Base-by-base conservation (phyloP, 2,888 invertebrate genomes). In the Tyria jacobaeae region DNA sequence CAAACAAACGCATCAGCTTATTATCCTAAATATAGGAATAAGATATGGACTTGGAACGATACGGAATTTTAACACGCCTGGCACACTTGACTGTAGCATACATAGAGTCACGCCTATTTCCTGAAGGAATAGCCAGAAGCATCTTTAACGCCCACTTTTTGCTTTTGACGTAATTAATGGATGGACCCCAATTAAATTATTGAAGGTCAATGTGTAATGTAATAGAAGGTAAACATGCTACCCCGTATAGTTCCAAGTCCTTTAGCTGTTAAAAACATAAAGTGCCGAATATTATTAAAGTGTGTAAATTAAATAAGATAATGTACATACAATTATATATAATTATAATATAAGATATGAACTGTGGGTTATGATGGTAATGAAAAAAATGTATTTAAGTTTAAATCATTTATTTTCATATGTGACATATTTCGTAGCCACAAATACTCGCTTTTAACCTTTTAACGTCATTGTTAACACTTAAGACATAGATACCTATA, bases 231-330 rank as follows among this genome's bases (percentile, higher is more conserved):
- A 53, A 53, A 15, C n/a, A 27, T 14, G 25, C 25, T n/a, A 1
- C 6, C 25, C 41, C 31, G 54, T 64, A 51, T 21, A 21, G 49
- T 24, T 41, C 48, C 55, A 66, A 64, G 57, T 57, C 53, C 27
- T 10, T 61, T 83, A 82, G 80, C 64, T 71, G 72, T 81, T 81
- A 81, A 80, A 63, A n/a, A 41, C 62, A 67, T 67, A 66, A 89
- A 86, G 90, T 90, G 90, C 90, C 89, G 90, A 90, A 85, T 87
- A 89, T 83, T 89, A 87, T 80, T 85, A 83, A 64, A 60, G 66
- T 61, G 50, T 79, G 72, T 81, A 76, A 56, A 71, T 66, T 47
- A 73, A 73, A 73, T 64, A 66, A 47, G 47, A 67, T 65, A 74
- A 27, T 75, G 71, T 81, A 76, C 44, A 73, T 53, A 58, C 15